Evolutionary conservation across 2,113 vertebrate species (phyloP), one percentile per base, ranked within the genome.

Genomic region (Dascyllus trimaculatus): DNA sequence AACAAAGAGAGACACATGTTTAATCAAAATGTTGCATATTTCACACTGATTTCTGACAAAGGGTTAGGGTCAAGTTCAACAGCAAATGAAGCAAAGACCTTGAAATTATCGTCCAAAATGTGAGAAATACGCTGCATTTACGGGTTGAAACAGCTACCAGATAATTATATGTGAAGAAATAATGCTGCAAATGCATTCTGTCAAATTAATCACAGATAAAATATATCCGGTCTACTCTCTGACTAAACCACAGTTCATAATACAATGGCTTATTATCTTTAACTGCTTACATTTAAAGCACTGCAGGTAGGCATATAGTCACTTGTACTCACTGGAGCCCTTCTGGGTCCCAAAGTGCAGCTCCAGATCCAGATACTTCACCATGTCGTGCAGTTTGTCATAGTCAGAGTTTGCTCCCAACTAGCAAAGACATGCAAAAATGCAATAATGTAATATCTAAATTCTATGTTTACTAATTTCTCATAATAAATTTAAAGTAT

Each of bases 301-400:
- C 56, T 56, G 38, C 14, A 58, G 11, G 45, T 26, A 35, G 35
- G 9, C 9, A 66, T 22, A 38, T 2, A 51, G 26, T 26, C 38
- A n/a, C 10, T 10, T 78, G 2, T 80, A 96, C 97, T 97, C 91
- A 99, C 98, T 93, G 0, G 95, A 77, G 74, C 90, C 94, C 70
- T 98, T 99, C 92, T 99, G 97, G 5, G 97, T 99, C 49, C 98
- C 98, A 0, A 99, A 99, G 91, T 99, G 98, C 89, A 99, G 94
- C 89, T 99, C 98, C 91, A 99, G 92, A 85, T 99, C 97, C 0
- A 99, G 95, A 92, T 99, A 99, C 71, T 99, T 99, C 89, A 99
- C 98, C 98, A 99, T 99, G 74, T 99, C 97, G 1, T 96, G 99
- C 84, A 99, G 91, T 71, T 99, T 99, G 46, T 99, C 98, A 0